These are phyloP conservation scores for Pelmatolapia mariae DNA, from an alignment of 2,113 vertebrate genomes.

Conservation along the genomic window DNA sequence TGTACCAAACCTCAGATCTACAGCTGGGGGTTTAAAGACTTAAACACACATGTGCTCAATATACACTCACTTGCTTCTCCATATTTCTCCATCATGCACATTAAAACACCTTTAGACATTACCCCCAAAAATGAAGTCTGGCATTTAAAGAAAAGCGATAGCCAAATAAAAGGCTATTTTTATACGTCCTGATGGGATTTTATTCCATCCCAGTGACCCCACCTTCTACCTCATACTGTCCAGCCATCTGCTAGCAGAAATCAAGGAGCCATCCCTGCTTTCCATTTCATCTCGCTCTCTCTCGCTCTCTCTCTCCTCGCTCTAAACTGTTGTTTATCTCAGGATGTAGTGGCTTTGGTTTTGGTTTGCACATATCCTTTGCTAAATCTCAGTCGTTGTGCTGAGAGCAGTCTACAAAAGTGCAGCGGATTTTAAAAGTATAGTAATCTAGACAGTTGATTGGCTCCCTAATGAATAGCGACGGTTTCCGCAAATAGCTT, in stretches of 20 bases:
- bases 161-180: conserved; percentile 49
- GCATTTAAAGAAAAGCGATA: conserved; percentile 33
- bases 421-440: not conserved
- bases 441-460: conserved; percentile 21
- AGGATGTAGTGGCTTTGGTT: conserved; percentile 24
- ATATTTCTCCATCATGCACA: not conserved
- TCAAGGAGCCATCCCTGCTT: not conserved
- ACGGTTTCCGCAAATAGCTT: conserved; percentile 34
- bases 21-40: conserved; percentile 24
- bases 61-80: not conserved
- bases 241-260: conserved; percentile 45
- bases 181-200: conserved; percentile 33
- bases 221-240: conserved; percentile 47
- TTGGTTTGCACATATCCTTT: conserved; percentile 8
- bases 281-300: not conserved
- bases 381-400: conserved; percentile 12
- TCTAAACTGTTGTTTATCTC: conserved; percentile 30
- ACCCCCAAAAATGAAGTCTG: not conserved
- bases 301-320: not conserved
- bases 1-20: conserved; percentile 23
- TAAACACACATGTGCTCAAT: not conserved
- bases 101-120: not conserved
- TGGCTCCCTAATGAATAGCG: conserved; percentile 23
- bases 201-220: conserved; percentile 26
- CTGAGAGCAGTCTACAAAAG: conserved; percentile 19